Evolutionary conservation across 35 echinoderm and acorn worm species (phyloP).

Genomic region (Apostichopus japonicus): DNA sequence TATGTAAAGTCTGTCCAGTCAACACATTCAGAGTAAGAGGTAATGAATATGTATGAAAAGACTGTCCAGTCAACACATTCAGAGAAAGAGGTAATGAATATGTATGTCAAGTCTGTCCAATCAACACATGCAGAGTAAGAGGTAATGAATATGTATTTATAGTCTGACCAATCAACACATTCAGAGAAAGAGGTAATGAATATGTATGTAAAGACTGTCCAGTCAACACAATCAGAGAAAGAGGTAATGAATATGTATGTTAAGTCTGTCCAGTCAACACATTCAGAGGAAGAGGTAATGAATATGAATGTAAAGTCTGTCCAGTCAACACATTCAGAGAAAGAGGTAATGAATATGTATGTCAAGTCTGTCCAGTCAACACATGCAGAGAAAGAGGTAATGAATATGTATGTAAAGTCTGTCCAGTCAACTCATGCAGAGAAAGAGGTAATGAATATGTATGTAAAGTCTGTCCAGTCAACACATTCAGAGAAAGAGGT

Average conservation of each 20-base stretch:
- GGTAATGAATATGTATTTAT: constrained; percentile 38
- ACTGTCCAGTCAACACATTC: neutral
- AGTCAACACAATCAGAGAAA: too few relatives aligned
- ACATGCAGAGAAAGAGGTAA: too few relatives aligned
- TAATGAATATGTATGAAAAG: neutral
- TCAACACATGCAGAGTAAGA: constrained; percentile 51
- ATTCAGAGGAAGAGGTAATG: constrained; percentile 24
- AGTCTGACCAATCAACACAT: neutral
- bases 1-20: neutral
- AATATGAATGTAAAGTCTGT: neutral
- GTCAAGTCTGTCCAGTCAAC: too few relatives aligned
- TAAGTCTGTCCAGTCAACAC: neutral
- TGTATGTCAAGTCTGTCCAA: neutral
- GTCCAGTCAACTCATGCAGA: too few relatives aligned
- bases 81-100: neutral
- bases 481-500: constrained; percentile 8
- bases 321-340: too few relatives aligned
- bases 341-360: too few relatives aligned
- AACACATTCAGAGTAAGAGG: too few relatives aligned
- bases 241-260: constrained; percentile 52
- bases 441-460: too few relatives aligned
- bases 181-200: constrained; percentile 39
- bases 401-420: too few relatives aligned
- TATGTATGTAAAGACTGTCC: neutral
- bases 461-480: neutral